phyloP scores from a whole-genome alignment of 2,888 invertebrate species.

The Aphodius sticticus region DNA sequence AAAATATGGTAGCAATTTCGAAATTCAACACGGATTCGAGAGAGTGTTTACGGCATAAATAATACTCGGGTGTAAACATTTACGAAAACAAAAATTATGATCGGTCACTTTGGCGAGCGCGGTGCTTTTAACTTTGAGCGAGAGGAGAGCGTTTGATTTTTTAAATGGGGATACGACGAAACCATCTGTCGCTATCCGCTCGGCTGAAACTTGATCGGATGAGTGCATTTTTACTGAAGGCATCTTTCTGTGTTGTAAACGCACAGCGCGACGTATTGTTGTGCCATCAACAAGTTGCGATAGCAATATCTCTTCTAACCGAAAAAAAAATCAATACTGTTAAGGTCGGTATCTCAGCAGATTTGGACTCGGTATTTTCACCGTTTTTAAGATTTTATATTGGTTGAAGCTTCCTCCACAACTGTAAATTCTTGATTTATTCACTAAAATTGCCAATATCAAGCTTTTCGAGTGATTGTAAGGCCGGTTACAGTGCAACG shows the following conservation, averaged over 20 bases:
- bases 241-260: not conserved
- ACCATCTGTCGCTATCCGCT: constrained; percentile 4
- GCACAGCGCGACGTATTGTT: not conserved
- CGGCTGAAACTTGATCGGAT: not conserved
- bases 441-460: too few relatives aligned
- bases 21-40: not conserved
- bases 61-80: not conserved
- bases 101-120: not conserved
- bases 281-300: constrained; percentile 4
- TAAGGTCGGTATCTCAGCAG: not conserved
- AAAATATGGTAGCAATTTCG: not conserved
- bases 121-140: not conserved
- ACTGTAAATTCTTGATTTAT: too few relatives aligned
- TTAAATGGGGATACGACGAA: not conserved
- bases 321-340: not conserved
- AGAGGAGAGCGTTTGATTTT: not conserved
- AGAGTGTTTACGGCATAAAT: not conserved
- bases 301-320: not conserved
- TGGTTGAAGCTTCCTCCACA: too few relatives aligned
- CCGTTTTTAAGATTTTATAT: too few relatives aligned
- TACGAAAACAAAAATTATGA: not conserved
- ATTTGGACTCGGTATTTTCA: too few relatives aligned
- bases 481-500: too few relatives aligned
- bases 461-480: too few relatives aligned
- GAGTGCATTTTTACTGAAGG: not conserved